phyloP scores from a whole-genome alignment of 2,113 vertebrate genomes.

The Amphilophus citrinellus region DNA sequence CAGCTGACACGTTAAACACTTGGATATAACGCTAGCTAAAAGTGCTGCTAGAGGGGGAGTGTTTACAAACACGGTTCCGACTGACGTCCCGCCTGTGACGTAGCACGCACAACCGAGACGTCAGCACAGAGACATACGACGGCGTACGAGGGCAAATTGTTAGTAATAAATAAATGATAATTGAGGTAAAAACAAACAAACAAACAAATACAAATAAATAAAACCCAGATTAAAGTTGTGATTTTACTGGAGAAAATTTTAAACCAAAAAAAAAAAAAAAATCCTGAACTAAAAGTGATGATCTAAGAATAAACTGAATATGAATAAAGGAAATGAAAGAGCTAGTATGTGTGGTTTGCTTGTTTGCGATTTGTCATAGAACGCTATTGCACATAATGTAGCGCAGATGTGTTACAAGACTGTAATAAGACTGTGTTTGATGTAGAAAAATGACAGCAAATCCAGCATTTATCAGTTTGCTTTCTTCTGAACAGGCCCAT shows the following conservation, averaged over 20 bases:
- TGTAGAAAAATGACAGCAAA: background rate
- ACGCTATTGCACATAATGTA: background rate
- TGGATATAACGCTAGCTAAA: background rate
- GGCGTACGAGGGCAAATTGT: background rate
- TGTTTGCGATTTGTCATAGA: no score
- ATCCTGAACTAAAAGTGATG: background rate
- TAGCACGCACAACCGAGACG: slow-evolving; percentile 9
- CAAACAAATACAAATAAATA: background rate
- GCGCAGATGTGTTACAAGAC: background rate
- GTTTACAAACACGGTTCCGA: slow-evolving; percentile 55
- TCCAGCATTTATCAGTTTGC: background rate
- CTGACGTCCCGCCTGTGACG: slow-evolving; percentile 65
- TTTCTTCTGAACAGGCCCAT: background rate
- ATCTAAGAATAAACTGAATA: background rate
- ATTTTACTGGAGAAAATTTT: background rate
- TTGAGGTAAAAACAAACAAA: background rate
- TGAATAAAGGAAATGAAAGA: background rate
- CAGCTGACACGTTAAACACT: slow-evolving; percentile 10
- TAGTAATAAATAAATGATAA: background rate
- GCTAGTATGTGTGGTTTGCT: no score
- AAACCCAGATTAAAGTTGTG: background rate
- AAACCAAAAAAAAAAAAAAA: background rate
- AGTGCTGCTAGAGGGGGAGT: background rate
- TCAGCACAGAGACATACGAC: background rate
- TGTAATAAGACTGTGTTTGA: background rate